These are phyloP conservation scores for Hephaestus fuliginosus DNA, from an alignment of 2,797 vertebrate species.

Conservation along the genomic window DNA sequence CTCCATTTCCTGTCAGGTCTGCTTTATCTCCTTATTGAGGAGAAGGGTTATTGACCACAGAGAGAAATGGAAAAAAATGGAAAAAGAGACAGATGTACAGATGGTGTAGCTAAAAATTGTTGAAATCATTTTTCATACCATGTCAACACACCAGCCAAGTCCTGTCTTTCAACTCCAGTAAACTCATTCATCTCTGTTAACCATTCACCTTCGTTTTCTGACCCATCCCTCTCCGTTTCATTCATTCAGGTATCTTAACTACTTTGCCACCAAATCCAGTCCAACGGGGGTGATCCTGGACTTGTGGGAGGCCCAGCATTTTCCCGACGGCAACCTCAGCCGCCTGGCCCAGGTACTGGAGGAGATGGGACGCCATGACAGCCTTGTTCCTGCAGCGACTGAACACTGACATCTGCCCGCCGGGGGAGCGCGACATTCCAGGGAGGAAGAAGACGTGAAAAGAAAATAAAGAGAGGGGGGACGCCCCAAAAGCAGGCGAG, in stretches of 20 bases:
- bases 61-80: neutral
- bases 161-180: neutral
- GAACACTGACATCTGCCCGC: slow-evolving; percentile 89
- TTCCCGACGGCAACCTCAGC: slow-evolving; percentile 96
- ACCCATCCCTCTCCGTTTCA: slow-evolving; percentile 6
- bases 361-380: slow-evolving; percentile 97
- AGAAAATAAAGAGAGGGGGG: slow-evolving; percentile 31
- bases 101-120: neutral
- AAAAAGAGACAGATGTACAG: neutral
- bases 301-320: slow-evolving; percentile 99
- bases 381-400: slow-evolving; percentile 87
- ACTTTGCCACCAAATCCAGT: slow-evolving; percentile 98
- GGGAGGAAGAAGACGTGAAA: slow-evolving; percentile 57
- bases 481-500: slow-evolving; percentile 39
- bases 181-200: slow-evolving; percentile 5
- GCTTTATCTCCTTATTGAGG: neutral
- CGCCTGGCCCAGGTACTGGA: slow-evolving; percentile 96
- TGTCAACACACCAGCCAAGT: neutral
- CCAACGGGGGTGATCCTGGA: slow-evolving; percentile 98
- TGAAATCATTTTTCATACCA: neutral
- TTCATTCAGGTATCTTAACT: slow-evolving; percentile 94
- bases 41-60: neutral
- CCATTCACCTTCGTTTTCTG: neutral
- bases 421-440: slow-evolving; percentile 60
- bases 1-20: neutral